Base-by-base conservation (phyloP, 2,113 vertebrate species). In the Chaetodon auriga region DNA sequence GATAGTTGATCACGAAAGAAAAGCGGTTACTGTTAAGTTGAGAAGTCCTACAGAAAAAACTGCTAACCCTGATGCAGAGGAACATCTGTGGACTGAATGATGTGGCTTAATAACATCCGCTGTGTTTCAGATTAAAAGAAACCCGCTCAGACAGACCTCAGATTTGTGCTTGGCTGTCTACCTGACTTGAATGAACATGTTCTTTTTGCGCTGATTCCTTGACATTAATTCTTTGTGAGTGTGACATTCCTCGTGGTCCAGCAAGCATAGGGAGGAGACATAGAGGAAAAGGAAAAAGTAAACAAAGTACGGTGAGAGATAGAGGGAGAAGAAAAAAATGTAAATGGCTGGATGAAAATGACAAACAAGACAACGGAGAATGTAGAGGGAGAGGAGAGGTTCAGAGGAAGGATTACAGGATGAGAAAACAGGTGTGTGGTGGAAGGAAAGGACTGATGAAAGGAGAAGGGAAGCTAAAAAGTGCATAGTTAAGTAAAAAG, bases 181-280 rank as follows among this genome's bases (percentile, higher is more conserved):
- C 68, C 65, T 78, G 87, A 87, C 87, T 63, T 82, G 84, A 92
- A 92, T 82, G 83, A 90, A 93, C 86, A 85, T 57, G 79, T 64
- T 87, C 76, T 87, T 80, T 90, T 87, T 90, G 78, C 21, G 66
- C 63, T 0, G 70, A 84, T 81, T 85, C 57, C 68, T 85, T 87
- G 86, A 91, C 88, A 85, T 90, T 89, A 85, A 90, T 89, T 89
- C 88, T 88, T 81, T 85, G 76, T 83, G 92, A 91, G 89, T 88
- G 92, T 81, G 87, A 90, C 87, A 90, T 91, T 90, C 91, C 85
- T 90, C 6, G 51, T 85, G 81, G 86, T 90, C 83, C 88, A 80
- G 81, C 61, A 70, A 78, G 82, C 63, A 86, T 68, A 75, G 51
- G 46, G 85, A 78, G 68, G 9, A 68, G 74, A 85, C 73, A 79